Evolutionary conservation across 2,888 invertebrate species (phyloP).

Genomic region (Rotaria macrura): DNA sequence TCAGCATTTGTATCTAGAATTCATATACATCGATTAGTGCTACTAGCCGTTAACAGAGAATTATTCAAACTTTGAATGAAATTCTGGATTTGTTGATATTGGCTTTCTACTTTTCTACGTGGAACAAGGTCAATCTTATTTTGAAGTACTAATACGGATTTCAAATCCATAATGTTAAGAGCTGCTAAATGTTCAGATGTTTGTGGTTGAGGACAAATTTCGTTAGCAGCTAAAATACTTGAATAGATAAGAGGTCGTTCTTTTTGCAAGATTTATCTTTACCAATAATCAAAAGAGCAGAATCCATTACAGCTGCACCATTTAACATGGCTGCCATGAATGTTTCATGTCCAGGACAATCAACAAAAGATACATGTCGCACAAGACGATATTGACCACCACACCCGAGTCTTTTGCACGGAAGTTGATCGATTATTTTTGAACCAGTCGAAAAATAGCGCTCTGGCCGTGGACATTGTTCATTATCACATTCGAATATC

Average conservation of each 20-base stretch:
- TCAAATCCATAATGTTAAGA: slow-evolving; percentile 98
- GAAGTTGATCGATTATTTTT: slow-evolving; percentile 86
- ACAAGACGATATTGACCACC: slow-evolving; percentile 72
- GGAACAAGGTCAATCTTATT: slow-evolving; percentile 98
- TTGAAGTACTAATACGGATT: slow-evolving; percentile 92
- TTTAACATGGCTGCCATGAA: slow-evolving; percentile 99
- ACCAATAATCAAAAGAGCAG: slow-evolving; percentile 87
- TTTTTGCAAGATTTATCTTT: neutral
- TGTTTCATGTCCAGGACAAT: slow-evolving; percentile 99
- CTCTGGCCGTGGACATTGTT: slow-evolving; percentile 81
- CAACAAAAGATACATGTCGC: slow-evolving; percentile 88
- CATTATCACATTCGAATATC: slow-evolving; percentile 94
- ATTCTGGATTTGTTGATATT: slow-evolving; percentile 90
- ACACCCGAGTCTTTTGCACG: slow-evolving; percentile 78
- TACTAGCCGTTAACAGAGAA: neutral
- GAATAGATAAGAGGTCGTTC: no score
- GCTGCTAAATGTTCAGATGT: slow-evolving; percentile 98
- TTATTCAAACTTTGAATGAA: slow-evolving; percentile 69
- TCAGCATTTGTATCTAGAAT: slow-evolving; percentile 71
- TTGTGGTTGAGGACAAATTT: slow-evolving; percentile 97
- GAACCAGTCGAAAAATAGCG: slow-evolving; percentile 76
- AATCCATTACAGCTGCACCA: slow-evolving; percentile 98
- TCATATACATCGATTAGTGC: slow-evolving; percentile 24
- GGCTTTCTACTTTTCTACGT: slow-evolving; percentile 93
- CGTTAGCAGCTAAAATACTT: slow-evolving; percentile 63